Evolutionary conservation across 2,797 vertebrate genomes (phyloP).

Genomic region (Streptopelia turtur): DNA sequence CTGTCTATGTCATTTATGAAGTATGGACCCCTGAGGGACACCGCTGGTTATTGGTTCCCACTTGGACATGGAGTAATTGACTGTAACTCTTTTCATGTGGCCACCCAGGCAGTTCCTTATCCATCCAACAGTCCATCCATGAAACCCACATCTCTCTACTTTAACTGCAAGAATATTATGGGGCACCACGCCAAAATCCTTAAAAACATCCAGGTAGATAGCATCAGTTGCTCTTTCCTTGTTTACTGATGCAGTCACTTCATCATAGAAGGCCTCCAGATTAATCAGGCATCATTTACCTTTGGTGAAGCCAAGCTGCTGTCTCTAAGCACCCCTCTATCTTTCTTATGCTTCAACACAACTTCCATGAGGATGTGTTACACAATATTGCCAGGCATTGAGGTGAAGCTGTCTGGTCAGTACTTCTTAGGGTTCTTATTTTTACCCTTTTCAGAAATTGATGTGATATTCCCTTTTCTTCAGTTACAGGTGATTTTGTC

Average conservation of each 20-base stretch:
- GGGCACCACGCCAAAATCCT: background rate
- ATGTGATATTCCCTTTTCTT: background rate
- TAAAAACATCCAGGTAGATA: background rate
- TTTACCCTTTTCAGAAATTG: background rate
- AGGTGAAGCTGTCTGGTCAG: background rate
- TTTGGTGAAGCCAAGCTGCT: background rate
- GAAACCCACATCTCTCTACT: background rate
- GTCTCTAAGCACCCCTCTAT: background rate
- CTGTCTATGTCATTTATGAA: background rate
- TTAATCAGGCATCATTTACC: background rate
- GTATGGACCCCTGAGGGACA: background rate
- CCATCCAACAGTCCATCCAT: background rate
- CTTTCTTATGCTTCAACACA: background rate
- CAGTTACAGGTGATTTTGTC: background rate
- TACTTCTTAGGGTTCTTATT: background rate
- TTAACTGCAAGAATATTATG: background rate
- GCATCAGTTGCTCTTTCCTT: background rate
- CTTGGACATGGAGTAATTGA: background rate
- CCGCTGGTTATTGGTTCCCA: background rate
- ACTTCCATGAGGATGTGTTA: background rate
- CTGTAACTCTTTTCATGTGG: background rate
- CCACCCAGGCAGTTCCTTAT: background rate
- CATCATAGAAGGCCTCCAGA: rapidly evolving
- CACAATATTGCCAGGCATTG: background rate
- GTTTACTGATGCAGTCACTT: background rate